Percentiles rank a stretch among this genome's conserved stretches.
Conservation (phyloP, 2,797 vertebrate species). For the Pogonophryne albipinna region DNA sequence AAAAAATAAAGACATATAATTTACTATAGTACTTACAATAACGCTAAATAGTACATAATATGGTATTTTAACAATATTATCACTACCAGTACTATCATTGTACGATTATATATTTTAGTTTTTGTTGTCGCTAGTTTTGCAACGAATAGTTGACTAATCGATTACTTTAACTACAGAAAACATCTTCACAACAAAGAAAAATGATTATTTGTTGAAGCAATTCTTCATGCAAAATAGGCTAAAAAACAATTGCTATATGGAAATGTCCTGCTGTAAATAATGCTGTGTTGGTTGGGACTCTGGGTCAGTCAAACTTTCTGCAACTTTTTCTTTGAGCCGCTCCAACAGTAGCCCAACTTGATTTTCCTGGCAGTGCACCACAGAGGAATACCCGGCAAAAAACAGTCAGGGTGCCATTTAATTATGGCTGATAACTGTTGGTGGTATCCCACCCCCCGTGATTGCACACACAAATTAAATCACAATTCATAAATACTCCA, state of each 20-base stretch:
- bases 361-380: constrained; percentile 60
- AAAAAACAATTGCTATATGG: too few species aligned
- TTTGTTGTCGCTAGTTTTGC: too few species aligned
- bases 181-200: too few species aligned
- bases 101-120: accelerated
- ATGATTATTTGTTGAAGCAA: too few species aligned
- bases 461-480: constrained; percentile 74
- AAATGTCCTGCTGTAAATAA: constrained; percentile 1
- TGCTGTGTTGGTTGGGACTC: not conserved
- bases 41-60: too few species aligned
- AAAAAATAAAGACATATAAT: too few species aligned
- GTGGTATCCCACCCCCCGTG: constrained; percentile 74
- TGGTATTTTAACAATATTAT: not conserved
- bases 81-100: not conserved
- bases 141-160: too few species aligned
- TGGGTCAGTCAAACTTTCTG: constrained; percentile 63
- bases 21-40: too few species aligned
- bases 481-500: constrained; percentile 74
- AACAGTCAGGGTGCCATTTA: constrained; percentile 78
- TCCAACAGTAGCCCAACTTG: constrained; percentile 60
- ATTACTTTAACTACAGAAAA: too few species aligned
- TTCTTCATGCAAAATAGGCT: too few species aligned
- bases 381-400: constrained; percentile 40
- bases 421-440: constrained; percentile 75
- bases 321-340: constrained; percentile 51